These are phyloP conservation scores for Eudasyphora cyanicolor DNA, from an alignment of 2,888 invertebrate species.

Conservation along the genomic window DNA sequence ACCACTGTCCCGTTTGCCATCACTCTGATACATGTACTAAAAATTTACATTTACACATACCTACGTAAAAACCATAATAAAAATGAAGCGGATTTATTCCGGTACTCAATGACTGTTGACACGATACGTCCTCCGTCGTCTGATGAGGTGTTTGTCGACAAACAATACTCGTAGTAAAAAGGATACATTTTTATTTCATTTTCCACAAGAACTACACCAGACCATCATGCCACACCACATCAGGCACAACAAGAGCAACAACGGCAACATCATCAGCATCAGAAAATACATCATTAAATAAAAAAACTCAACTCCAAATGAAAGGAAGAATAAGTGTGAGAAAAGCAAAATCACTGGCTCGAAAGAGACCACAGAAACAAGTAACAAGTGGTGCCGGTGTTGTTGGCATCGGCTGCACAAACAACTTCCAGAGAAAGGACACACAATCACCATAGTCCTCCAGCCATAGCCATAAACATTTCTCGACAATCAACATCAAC, in stretches of 20 bases:
- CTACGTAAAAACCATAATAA: not conserved
- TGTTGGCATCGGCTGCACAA: not conserved
- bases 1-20: not conserved
- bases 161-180: constrained; percentile 21
- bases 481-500: not conserved
- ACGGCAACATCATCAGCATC: not conserved
- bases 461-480: not conserved
- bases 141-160: constrained; percentile 24
- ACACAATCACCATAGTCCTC: not conserved
- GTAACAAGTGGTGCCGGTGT: constrained; percentile 5
- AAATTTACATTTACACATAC: not conserved
- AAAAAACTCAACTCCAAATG: not conserved
- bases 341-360: not conserved
- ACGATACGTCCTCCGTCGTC: not conserved
- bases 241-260: not conserved
- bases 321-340: not conserved
- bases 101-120: not conserved
- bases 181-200: constrained; percentile 8
- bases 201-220: too few species aligned
- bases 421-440: not conserved
- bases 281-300: constrained; percentile 26
- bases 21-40: not conserved
- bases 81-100: not conserved
- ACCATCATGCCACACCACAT: constrained; percentile 20
- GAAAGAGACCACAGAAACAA: not conserved